Conservation (phyloP, 2,797 vertebrate species). For the Cryptoblepharus egeriae region DNA sequence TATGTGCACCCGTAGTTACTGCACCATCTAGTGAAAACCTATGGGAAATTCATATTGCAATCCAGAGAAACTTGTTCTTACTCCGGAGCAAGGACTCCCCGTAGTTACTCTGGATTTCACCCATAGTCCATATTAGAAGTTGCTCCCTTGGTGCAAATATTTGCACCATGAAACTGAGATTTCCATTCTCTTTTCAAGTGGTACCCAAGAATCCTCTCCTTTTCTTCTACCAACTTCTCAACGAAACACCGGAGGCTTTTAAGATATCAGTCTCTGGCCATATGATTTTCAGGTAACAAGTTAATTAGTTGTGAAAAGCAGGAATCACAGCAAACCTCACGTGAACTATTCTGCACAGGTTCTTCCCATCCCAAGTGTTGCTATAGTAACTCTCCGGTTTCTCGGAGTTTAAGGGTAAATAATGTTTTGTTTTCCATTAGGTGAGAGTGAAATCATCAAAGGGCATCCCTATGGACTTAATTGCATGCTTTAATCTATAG, state of each 20-base stretch:
- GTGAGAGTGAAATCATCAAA: slow-evolving; percentile 25
- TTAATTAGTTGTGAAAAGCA: slow-evolving; percentile 8
- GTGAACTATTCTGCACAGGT: slow-evolving; percentile 8
- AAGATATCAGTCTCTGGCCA: slow-evolving; percentile 13
- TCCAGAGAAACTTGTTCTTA: too few relatives aligned
- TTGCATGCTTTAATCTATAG: not conserved
- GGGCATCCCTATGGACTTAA: not conserved
- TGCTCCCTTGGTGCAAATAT: not conserved
- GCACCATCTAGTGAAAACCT: too few relatives aligned
- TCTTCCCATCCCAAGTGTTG: not conserved
- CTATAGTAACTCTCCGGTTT: not conserved
- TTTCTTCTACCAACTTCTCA: not conserved
- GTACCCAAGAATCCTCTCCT: too few relatives aligned
- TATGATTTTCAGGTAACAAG: not conserved
- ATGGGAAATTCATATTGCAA: too few relatives aligned
- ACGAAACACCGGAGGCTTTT: not conserved
- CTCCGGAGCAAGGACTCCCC: too few relatives aligned
- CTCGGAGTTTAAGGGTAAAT: slow-evolving; percentile 5
- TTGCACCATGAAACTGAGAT: not conserved
- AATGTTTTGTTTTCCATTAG: not conserved
- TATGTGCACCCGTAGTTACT: too few relatives aligned
- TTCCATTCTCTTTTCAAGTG: not conserved
- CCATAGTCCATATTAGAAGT: not conserved
- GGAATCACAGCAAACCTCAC: not conserved
- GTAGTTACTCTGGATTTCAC: too few relatives aligned